These are phyloP conservation scores for Dysidea cf. avara DNA, from an alignment of 37 sponge, comb jelly and placozoan species.

Conservation along the genomic window DNA sequence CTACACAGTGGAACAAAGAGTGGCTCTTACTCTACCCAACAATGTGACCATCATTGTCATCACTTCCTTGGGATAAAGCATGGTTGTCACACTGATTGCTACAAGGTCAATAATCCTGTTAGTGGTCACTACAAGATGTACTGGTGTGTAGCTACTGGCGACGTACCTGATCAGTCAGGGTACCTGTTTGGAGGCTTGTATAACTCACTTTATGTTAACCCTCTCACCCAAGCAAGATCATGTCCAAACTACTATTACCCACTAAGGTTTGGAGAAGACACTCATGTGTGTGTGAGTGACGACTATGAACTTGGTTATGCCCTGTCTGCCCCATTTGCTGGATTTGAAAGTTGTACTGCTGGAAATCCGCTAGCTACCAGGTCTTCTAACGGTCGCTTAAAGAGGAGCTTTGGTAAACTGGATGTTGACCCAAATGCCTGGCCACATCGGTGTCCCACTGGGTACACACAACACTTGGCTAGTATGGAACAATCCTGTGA, in stretches of 20 bases:
- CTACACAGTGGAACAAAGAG: conserved; percentile 58
- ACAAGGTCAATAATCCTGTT: too few species aligned
- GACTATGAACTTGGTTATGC: too few species aligned
- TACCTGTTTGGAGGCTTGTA: conserved; percentile 39
- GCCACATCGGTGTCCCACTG: conserved; percentile 29
- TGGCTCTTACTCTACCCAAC: too few species aligned
- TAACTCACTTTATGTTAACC: conserved; percentile 16
- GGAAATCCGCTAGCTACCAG: conserved; percentile 23
- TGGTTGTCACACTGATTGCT: too few species aligned
- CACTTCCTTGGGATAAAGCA: too few species aligned
- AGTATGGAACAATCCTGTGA: too few species aligned
- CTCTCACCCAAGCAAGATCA: conserved; percentile 6
- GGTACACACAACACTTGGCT: too few species aligned
- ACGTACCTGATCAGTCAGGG: conserved; percentile 12
- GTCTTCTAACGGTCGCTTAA: background rate
- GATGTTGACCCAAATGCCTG: background rate
- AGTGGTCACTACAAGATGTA: conserved; percentile 4
- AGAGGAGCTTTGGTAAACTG: too few species aligned
- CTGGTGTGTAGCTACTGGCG: background rate
- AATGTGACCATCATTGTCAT: too few species aligned
- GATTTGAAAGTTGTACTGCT: conserved; percentile 27
- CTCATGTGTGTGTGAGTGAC: conserved; percentile 22
- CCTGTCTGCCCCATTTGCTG: conserved; percentile 15
- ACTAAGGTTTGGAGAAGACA: conserved; percentile 25
- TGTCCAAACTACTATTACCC: conserved; percentile 19